These are phyloP conservation scores for Globicephala melas DNA, from an alignment of 2,113 vertebrate species.

Conservation along the genomic window DNA sequence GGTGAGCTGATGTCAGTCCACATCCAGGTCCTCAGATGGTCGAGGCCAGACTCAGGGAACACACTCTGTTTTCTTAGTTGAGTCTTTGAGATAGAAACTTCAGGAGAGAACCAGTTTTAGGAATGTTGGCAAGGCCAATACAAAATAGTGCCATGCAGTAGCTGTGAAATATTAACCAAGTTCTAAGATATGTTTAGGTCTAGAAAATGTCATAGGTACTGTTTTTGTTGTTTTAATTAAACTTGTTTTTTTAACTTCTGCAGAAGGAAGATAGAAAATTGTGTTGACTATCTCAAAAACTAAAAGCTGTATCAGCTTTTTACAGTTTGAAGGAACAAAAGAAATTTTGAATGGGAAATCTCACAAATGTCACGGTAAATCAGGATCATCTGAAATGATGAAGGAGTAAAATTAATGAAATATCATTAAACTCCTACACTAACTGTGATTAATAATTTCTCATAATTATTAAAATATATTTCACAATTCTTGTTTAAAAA, in stretches of 20 bases:
- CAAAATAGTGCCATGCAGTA: neutral
- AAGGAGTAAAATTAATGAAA: neutral
- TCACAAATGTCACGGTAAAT: neutral
- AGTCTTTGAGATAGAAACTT: neutral
- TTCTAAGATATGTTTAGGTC: neutral
- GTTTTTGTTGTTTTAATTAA: neutral
- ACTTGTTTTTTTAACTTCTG: neutral
- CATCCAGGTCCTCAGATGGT: neutral
- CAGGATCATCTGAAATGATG: neutral
- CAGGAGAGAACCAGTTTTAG: neutral
- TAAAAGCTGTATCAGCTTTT: neutral
- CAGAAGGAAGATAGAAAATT: neutral
- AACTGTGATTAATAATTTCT: neutral
- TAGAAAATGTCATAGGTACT: neutral
- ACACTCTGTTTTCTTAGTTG: neutral
- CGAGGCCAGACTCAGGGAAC: neutral
- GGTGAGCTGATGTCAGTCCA: neutral
- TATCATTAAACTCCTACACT: neutral
- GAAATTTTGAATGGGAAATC: neutral
- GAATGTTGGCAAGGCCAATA: neutral
- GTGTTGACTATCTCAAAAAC: neutral
- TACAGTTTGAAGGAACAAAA: neutral
- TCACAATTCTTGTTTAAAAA: neutral
- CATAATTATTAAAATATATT: neutral
- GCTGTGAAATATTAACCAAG: neutral